phyloP scores from a whole-genome alignment of 2,888 invertebrate species.

The Cataglyphis rosenhaueri region DNA sequence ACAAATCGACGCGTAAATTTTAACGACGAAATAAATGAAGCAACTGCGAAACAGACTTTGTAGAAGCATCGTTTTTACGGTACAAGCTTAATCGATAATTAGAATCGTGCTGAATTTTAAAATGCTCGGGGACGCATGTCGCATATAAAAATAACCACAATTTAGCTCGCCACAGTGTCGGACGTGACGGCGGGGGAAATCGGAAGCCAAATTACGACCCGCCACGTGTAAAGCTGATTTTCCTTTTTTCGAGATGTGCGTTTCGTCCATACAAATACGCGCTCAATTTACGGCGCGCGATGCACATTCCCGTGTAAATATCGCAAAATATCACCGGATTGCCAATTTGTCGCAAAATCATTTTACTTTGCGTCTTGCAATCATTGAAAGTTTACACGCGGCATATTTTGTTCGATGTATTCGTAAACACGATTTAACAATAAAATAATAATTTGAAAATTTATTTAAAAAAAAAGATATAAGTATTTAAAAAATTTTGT shows the following conservation, averaged over 20 bases:
- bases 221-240: constrained; percentile 73
- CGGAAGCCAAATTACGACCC: constrained; percentile 70
- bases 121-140: background rate
- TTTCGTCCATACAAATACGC: constrained; percentile 23
- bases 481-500: constrained; percentile 14
- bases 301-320: constrained; percentile 39
- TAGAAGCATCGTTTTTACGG: background rate
- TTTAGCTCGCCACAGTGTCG: constrained; percentile 45
- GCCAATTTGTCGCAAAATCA: constrained; percentile 16
- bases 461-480: background rate
- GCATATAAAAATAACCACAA: constrained; percentile 40
- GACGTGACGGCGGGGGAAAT: constrained; percentile 58
- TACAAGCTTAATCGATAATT: constrained; percentile 39
- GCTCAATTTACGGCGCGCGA: background rate
- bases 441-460: background rate
- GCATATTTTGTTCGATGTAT: background rate
- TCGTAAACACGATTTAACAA: background rate
- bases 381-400: constrained; percentile 8
- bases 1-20: constrained; percentile 4
- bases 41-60: background rate
- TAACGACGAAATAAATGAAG: constrained; percentile 15
- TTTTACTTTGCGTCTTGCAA: constrained; percentile 24
- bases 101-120: constrained; percentile 45
- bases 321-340: constrained; percentile 24
- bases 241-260: constrained; percentile 36